Base-by-base conservation (phyloP, 2,888 invertebrate species). In the Gymnoscelis rufifasciata region DNA sequence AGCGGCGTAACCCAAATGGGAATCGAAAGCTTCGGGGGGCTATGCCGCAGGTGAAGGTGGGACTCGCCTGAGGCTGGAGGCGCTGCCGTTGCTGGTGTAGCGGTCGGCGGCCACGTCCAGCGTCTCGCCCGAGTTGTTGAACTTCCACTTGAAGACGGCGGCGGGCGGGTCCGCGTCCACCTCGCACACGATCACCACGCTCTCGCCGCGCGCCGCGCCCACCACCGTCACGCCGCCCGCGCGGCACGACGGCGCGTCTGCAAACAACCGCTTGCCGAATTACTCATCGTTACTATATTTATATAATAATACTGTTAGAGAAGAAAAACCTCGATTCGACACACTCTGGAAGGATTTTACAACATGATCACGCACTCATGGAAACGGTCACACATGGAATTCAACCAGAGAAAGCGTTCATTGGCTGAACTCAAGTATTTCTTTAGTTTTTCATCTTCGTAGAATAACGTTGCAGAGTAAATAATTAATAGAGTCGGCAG, bases 81-180 rank as follows among this genome's bases (percentile, higher is more conserved):
- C 90, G 60, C 93, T 93, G 57, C 95, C 95, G 77, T 94, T 94
- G 57, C 92, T 92, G 63, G 93, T 92, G 86, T 93, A 95, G 51
- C 93, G 86, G 74, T 94, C 94, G 35, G 93, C 91, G 38, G 93
- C 93, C 47, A 95, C 93, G 81, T 96, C 95, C 55, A 95, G 84
- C 38, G 95, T 95, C 84, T 96, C 96, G 2, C 96, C 96, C 7
- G 95, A 95, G 88, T 96, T 96, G 90, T 97, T 97, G 89, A 97
- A 96, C 89, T 96, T 96, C 97, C 97, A 97, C 62, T 94, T 93
- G 89, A 97, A 97, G 71, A 92, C 93, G 63, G 94, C 93, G 45
- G 95, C 96, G 39, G 95, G 95, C 15, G 97, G 97, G 89, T 97
- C 96, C 7, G 97, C 95, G 80, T 97, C 96, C 68, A 97, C 94